Percentiles rank a stretch among this genome's conserved stretches.
Conservation (phyloP, 1,140 invertebrate genomes). For the Cotesia chilonis region DNA sequence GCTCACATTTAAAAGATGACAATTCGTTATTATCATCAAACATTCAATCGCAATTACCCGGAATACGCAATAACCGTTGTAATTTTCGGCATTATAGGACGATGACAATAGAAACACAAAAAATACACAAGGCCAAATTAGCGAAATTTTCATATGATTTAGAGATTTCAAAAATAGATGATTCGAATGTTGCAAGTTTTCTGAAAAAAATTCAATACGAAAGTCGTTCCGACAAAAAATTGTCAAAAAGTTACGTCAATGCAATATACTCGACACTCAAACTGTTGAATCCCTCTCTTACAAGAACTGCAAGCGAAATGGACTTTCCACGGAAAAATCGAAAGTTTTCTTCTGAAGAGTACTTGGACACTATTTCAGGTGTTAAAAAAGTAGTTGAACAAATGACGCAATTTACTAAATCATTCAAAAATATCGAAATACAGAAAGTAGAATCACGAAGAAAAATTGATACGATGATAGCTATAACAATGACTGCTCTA, state of each 20-base stretch:
- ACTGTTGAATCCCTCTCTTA: neutral
- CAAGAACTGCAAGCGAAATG: neutral
- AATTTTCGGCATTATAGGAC: neutral
- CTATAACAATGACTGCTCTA: neutral
- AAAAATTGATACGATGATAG: neutral
- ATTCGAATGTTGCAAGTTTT: neutral
- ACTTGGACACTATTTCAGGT: neutral
- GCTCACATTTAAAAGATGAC: no score
- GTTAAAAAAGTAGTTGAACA: neutral
- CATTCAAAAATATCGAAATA: neutral
- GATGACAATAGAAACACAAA: slow-evolving; percentile 5
- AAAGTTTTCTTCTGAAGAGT: neutral
- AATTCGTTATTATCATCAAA: no score
- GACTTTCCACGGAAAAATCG: neutral
- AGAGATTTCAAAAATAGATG: neutral
- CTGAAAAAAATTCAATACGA: neutral
- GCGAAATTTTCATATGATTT: neutral
- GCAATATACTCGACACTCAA: neutral
- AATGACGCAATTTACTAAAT: neutral
- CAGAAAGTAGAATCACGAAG: slow-evolving; percentile 2
- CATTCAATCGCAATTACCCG: no score
- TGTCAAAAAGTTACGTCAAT: neutral
- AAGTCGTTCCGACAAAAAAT: neutral
- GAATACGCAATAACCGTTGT: no score
- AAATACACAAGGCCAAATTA: neutral